A percentile compares a stretch with the other conserved stretches of the same genome.
phyloP scores from a whole-genome alignment of 2,113 vertebrate genomes.

The Hydropotes inermis region DNA sequence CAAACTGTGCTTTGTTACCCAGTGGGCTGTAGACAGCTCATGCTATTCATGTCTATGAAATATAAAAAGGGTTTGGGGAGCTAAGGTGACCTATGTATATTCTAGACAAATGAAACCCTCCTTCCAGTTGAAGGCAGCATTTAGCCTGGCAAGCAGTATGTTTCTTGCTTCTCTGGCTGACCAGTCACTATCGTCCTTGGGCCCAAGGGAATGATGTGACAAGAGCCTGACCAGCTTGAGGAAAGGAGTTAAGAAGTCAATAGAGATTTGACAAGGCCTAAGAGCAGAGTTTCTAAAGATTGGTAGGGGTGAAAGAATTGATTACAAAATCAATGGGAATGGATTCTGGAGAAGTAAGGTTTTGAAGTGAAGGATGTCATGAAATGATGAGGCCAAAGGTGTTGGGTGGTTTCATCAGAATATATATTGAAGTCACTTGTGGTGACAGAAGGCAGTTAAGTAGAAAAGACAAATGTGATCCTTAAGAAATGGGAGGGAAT shows the following conservation, averaged over 20 bases:
- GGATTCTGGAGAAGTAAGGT: background rate
- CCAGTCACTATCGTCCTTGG: background rate
- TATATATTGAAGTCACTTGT: background rate
- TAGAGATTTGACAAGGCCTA: background rate
- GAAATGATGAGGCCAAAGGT: background rate
- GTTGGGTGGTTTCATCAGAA: slow-evolving; percentile 16
- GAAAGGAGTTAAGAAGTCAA: background rate
- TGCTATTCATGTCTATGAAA: background rate
- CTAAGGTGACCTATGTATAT: background rate
- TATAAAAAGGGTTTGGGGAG: background rate
- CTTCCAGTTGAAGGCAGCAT: background rate
- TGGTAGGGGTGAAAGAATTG: background rate
- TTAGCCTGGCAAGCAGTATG: background rate
- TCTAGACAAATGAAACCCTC: background rate
- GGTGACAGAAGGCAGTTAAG: background rate
- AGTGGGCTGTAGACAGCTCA: background rate
- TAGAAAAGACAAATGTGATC: background rate
- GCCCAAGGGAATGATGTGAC: background rate
- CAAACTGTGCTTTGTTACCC: background rate
- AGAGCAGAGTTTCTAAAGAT: slow-evolving; percentile 8
- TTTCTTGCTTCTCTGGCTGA: background rate
- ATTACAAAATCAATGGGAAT: slow-evolving; percentile 24
- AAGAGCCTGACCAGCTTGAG: background rate
- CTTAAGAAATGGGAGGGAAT: background rate
- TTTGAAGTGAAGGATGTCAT: background rate